Evolutionary conservation across 2,113 vertebrate species (phyloP).

Genomic region (Zonotrichia leucophrys): DNA sequence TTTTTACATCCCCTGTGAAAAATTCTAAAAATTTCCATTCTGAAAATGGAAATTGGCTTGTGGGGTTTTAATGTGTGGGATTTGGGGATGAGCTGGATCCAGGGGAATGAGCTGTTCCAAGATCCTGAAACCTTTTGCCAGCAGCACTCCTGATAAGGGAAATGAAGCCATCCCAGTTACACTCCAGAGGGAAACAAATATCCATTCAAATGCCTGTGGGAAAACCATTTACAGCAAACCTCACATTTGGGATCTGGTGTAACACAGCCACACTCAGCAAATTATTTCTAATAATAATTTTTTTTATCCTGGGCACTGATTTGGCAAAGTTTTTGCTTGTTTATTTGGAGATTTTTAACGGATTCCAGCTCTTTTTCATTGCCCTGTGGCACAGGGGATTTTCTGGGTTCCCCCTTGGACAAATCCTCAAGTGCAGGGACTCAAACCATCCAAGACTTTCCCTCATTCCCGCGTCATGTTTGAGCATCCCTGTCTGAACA

Average conservation of each 20-base stretch:
- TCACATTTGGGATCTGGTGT: not conserved
- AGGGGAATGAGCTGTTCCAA: not conserved
- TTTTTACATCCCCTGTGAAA: accelerated
- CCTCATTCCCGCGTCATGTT: accelerated
- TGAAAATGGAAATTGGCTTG: not conserved
- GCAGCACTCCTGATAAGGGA: accelerated
- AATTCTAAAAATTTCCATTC: not conserved
- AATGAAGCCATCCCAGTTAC: accelerated
- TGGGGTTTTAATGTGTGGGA: not conserved
- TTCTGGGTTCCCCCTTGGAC: not conserved
- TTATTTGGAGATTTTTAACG: not conserved
- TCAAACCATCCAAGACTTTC: not conserved
- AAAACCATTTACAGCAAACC: not conserved
- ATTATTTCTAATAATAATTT: accelerated
- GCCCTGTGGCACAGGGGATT: not conserved
- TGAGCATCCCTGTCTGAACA: no score
- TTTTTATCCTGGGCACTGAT: not conserved
- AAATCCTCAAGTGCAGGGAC: not conserved
- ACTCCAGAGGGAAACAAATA: not conserved
- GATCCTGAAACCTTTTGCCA: not conserved
- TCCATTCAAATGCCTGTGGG: not conserved
- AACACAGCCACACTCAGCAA: not conserved
- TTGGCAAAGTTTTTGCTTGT: not conserved
- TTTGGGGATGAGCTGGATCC: not conserved
- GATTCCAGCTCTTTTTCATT: not conserved